phyloP scores from a whole-genome alignment of 2,113 vertebrate genomes.

The Channa maculata region DNA sequence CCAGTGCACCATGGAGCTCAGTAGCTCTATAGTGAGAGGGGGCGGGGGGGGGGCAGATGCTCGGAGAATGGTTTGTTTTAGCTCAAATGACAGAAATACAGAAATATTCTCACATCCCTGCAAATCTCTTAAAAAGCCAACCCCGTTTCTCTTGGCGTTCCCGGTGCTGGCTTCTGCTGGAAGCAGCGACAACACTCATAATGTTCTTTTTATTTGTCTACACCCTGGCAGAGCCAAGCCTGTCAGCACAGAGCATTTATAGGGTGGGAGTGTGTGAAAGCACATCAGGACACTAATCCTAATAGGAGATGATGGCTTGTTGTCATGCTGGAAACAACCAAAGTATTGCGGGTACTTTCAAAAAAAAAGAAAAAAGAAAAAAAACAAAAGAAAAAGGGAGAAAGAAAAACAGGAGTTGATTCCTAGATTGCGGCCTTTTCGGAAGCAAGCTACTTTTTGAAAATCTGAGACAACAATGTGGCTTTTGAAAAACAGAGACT shows the following conservation, averaged over 20 bases:
- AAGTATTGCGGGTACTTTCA: slow-evolving; percentile 70
- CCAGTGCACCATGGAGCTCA: slow-evolving; percentile 28
- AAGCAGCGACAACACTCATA: slow-evolving; percentile 5
- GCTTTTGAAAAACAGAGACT: slow-evolving; percentile 45
- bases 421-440: slow-evolving; percentile 67
- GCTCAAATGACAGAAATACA: slow-evolving; percentile 52
- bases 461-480: slow-evolving; percentile 49
- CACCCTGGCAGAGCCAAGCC: slow-evolving; percentile 49
- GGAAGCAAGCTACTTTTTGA: slow-evolving; percentile 60
- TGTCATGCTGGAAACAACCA: slow-evolving; percentile 77
- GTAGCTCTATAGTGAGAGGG: slow-evolving; percentile 10
- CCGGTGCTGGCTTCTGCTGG: slow-evolving; percentile 13
- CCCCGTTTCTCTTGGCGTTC: slow-evolving; percentile 58
- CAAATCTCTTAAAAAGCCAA: slow-evolving; percentile 24
- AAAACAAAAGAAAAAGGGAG: too few relatives aligned
- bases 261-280: slow-evolving; percentile 75
- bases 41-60: neutral
- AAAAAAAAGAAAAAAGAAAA: slow-evolving; percentile 15
- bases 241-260: slow-evolving; percentile 57
- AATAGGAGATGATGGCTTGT: slow-evolving; percentile 77
- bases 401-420: slow-evolving; percentile 40
- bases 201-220: slow-evolving; percentile 15
- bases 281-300: slow-evolving; percentile 79
- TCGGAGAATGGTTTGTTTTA: slow-evolving; percentile 36
- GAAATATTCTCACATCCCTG: neutral